These are phyloP conservation scores for Dipodomys merriami DNA, from an alignment of 2,113 vertebrate species.

Conservation along the genomic window DNA sequence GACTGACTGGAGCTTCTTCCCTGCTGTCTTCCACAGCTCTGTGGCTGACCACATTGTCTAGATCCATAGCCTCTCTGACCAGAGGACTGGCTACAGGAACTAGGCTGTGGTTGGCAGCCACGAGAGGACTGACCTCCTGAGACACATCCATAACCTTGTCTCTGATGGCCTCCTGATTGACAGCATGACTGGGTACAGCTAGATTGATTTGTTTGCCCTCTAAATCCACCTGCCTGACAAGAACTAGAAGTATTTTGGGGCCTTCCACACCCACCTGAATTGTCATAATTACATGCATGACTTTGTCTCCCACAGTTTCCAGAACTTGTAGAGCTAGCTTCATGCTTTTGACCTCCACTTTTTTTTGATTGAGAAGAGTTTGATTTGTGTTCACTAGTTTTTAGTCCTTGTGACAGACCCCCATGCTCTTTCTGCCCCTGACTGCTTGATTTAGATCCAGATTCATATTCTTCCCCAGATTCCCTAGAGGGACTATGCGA, in stretches of 20 bases:
- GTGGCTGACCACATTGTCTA: constrained; percentile 43
- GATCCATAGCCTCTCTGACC: constrained; percentile 18
- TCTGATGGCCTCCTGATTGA: constrained; percentile 51
- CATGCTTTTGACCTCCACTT: constrained; percentile 5
- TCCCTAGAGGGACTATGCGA: constrained; percentile 38
- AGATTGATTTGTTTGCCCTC: constrained; percentile 51
- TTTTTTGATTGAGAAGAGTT: constrained; percentile 50
- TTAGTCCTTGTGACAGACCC: background rate
- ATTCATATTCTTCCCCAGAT: constrained; percentile 56
- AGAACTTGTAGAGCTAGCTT: background rate
- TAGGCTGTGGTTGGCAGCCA: background rate
- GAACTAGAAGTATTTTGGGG: constrained; percentile 56
- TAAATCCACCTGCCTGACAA: constrained; percentile 48
- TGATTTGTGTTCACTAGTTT: background rate
- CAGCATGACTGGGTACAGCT: constrained; percentile 41
- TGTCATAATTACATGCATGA: background rate
- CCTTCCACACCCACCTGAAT: constrained; percentile 24
- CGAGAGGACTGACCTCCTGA: constrained; percentile 54
- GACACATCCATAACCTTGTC: constrained; percentile 26
- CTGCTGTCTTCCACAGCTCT: constrained; percentile 41
- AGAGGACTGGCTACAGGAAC: constrained; percentile 50
- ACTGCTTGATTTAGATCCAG: constrained; percentile 43
- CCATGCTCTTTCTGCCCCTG: background rate
- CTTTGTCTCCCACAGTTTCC: background rate
- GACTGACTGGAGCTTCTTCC: constrained; percentile 3